Evolutionary conservation across 2,888 invertebrate genomes (phyloP).

Genomic region (Acanthococcus lagerstroemiae): DNA sequence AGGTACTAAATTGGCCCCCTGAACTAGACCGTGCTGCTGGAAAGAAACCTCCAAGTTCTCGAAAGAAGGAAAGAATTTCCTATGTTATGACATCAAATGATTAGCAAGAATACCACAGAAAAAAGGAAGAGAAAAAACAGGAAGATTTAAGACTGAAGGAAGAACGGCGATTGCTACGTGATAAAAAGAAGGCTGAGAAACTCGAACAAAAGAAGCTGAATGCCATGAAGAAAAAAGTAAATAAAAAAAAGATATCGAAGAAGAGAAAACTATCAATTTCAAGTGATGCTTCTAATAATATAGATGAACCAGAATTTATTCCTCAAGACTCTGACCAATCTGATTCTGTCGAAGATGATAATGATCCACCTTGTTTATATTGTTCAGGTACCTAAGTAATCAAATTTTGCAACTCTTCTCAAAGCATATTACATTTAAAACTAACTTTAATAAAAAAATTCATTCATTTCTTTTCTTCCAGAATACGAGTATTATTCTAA

Average conservation of each 20-base stretch:
- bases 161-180: not conserved
- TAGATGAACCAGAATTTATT: not conserved
- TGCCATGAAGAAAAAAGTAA: not conserved
- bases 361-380: not conserved
- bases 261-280: not conserved
- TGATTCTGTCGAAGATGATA: not conserved
- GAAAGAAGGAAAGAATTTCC: not conserved
- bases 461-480: not conserved
- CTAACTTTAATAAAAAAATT: not conserved
- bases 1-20: not conserved
- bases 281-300: not conserved
- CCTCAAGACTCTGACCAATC: not conserved
- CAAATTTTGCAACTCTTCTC: not conserved
- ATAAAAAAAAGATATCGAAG: not conserved
- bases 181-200: not conserved
- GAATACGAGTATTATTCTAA: not conserved
- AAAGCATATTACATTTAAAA: not conserved
- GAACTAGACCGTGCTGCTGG: not conserved
- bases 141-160: no score
- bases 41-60: not conserved
- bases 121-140: not conserved
- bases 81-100: not conserved
- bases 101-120: not conserved
- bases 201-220: not conserved
- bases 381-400: not conserved